phyloP scores from a whole-genome alignment of 1,140 invertebrate genomes.

The Myzus persicae region DNA sequence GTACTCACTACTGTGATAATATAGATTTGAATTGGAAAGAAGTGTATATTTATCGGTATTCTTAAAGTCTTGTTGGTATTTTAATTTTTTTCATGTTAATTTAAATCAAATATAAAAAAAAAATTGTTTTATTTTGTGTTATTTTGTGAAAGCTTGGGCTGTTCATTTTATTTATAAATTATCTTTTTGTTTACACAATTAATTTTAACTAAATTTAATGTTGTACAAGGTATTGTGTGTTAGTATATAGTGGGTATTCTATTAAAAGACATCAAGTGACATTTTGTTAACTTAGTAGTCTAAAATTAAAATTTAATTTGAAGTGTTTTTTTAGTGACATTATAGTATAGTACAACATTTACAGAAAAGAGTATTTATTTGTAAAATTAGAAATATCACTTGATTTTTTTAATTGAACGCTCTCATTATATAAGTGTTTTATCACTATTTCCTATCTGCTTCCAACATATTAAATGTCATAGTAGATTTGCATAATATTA shows the following conservation, averaged over 20 bases:
- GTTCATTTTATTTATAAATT: background rate
- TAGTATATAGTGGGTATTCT: background rate
- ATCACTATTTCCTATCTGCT: background rate
- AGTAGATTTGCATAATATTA: background rate
- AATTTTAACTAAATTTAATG: background rate
- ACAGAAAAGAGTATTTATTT: background rate
- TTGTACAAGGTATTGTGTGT: background rate
- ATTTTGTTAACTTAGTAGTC: background rate
- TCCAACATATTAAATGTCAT: background rate
- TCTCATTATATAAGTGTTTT: background rate
- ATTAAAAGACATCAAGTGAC: background rate
- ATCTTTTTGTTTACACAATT: background rate
- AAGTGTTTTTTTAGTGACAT: background rate
- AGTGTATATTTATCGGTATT: background rate
- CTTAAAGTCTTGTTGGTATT: background rate
- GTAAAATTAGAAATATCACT: background rate
- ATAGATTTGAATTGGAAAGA: constrained; percentile 5
- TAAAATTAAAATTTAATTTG: background rate
- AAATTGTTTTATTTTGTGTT: constrained; percentile 12
- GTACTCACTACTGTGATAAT: constrained; percentile 47
- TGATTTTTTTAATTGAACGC: background rate
- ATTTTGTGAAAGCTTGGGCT: background rate
- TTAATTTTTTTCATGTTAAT: background rate
- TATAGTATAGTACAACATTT: background rate
- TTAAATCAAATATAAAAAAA: background rate